Base-by-base conservation (phyloP, 2,888 invertebrate species). In the Scaptomyza cyrtandrae region DNA sequence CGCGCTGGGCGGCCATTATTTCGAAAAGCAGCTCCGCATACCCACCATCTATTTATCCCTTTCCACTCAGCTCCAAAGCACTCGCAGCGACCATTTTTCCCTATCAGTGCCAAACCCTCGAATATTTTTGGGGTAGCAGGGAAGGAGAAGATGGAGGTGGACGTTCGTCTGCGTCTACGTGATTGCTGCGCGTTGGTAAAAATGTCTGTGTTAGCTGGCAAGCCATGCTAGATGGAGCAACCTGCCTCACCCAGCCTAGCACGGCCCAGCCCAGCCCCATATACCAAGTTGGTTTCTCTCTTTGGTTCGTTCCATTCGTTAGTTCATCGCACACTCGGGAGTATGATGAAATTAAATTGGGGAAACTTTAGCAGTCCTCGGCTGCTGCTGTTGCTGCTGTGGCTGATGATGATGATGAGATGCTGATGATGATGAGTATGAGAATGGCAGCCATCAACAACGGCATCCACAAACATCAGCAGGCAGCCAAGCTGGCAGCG, bases 341-440 rank as follows among this genome's bases (percentile, higher is more conserved):
- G 84, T 83, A 79, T 84, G 89, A 86, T 86, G 88, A 86, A 90
- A 90, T 90, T 89, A 90, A 90, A 90, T 90, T 90, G 90, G 90
- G 88, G 88, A 90, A 90, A 89, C 80, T 90, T 90, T 88, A 75
- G 77, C 83, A 74, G 79, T 85, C 75, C 63, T 70, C 55, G 63
- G 54, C 53, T 56, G 63, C 29, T 49, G 64, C 19, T 55, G 64
- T 14, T 55, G 24, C 24, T 24, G 24, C 24, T 52, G 52, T 50
- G 35, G 35, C n/a, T 35, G 49, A 29, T 48, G 53, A 58, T 19
- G 50, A 56, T 50, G 48, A 37, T 44, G 56, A 35, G 56, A 35
- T 70, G 68, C 62, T 88, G 86, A 90, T 27, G 24, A 39, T 45
- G 62, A 57, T 53, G 39, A 59, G 62, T 62, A 71, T 66, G 66